phyloP scores from a whole-genome alignment of 30 jellyfish, hydroid and myxozoan species.

The Hydra vulgaris region DNA sequence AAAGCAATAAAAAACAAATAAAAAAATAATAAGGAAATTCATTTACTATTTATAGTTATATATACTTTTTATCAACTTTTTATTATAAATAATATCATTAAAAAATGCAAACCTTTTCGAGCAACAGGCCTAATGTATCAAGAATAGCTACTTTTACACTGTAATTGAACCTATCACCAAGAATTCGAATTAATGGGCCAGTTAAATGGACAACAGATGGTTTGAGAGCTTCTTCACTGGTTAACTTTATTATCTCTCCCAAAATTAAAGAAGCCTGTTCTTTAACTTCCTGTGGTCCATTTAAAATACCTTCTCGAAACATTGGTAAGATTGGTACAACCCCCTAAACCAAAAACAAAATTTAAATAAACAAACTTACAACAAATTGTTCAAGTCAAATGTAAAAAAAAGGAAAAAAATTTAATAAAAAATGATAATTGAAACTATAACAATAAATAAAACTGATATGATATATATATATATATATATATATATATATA shows the following conservation, averaged over 20 bases:
- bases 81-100: not conserved
- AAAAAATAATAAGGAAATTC: not conserved
- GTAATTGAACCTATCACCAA: slow-evolving; percentile 80
- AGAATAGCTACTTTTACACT: slow-evolving; percentile 88
- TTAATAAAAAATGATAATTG: too few species aligned
- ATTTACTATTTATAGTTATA: not conserved
- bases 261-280: slow-evolving; percentile 75
- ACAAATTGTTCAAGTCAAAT: not conserved
- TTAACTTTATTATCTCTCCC: slow-evolving; percentile 73
- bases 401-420: not conserved
- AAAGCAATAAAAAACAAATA: too few species aligned
- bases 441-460: too few species aligned
- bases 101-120: slow-evolving; percentile 46
- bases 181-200: slow-evolving; percentile 90
- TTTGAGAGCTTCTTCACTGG: slow-evolving; percentile 85
- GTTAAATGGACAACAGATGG: slow-evolving; percentile 77
- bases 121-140: slow-evolving; percentile 53
- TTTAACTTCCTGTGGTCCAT: slow-evolving; percentile 81
- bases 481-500: too few species aligned
- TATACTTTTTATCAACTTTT: not conserved
- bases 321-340: slow-evolving; percentile 78
- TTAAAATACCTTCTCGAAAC: slow-evolving; percentile 81
- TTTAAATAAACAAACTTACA: not conserved
- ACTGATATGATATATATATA: too few species aligned
- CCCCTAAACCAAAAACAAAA: slow-evolving; percentile 38